These are phyloP conservation scores for Morpho helenor DNA, from an alignment of 2,888 invertebrate genomes.

Conservation along the genomic window DNA sequence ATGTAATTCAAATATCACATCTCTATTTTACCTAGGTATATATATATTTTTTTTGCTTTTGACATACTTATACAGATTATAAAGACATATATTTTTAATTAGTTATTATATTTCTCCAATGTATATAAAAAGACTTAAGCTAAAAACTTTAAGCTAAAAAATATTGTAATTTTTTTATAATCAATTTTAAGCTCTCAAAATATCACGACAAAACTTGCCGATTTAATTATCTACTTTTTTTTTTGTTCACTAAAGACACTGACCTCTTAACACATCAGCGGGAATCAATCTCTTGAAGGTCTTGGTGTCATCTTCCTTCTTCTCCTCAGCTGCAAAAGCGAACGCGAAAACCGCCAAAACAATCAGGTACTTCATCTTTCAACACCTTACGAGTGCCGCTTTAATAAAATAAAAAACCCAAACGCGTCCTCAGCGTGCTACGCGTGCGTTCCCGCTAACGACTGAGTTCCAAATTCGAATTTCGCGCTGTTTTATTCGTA, in stretches of 20 bases:
- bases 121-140: too few relatives aligned
- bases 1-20: too few relatives aligned
- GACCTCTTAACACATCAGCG: constrained; percentile 94
- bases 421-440: constrained; percentile 46
- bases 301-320: constrained; percentile 81
- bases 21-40: too few relatives aligned
- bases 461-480: constrained; percentile 57
- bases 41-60: too few relatives aligned
- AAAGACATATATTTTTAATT: too few relatives aligned
- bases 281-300: constrained; percentile 91
- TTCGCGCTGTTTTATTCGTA: constrained; percentile 60
- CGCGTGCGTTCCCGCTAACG: constrained; percentile 52
- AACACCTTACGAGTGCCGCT: constrained; percentile 49
- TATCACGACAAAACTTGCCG: too few relatives aligned
- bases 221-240: too few relatives aligned
- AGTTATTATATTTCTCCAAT: too few relatives aligned
- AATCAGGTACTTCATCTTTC: constrained; percentile 78
- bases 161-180: too few relatives aligned
- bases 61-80: too few relatives aligned
- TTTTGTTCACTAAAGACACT: constrained; percentile 41
- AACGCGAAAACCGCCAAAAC: constrained; percentile 72
- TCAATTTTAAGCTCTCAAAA: too few relatives aligned
- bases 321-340: constrained; percentile 77
- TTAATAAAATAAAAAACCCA: constrained; percentile 41
- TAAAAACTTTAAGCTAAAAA: too few relatives aligned